These are phyloP conservation scores for Suricata suricatta DNA, from an alignment of 2,113 vertebrate genomes.

Conservation along the genomic window DNA sequence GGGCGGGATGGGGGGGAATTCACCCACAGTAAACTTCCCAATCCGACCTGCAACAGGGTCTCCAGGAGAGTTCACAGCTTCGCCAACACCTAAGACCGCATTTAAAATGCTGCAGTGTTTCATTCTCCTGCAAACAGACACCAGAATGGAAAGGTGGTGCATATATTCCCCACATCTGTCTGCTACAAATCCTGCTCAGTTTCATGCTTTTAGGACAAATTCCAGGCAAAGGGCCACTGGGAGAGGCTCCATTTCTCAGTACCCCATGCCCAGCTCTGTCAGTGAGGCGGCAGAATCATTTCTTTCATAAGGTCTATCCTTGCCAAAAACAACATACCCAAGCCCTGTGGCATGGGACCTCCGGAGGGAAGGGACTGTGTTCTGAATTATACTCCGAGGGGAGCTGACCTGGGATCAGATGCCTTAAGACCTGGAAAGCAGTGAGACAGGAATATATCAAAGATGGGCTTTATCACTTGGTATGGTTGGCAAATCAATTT, in stretches of 20 bases:
- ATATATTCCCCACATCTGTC: conserved; percentile 80
- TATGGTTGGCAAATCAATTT: conserved; percentile 81
- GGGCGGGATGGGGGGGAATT: neutral
- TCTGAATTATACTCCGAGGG: conserved; percentile 79
- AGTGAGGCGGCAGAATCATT: conserved; percentile 87
- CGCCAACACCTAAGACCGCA: neutral
- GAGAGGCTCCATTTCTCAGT: conserved; percentile 85
- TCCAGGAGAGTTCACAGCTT: neutral
- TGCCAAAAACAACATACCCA: conserved; percentile 88
- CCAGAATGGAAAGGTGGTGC: conserved; percentile 70
- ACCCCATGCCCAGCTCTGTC: conserved; percentile 87
- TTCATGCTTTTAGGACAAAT: conserved; percentile 82
- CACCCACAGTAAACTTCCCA: neutral
- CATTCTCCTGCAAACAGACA: conserved; percentile 76
- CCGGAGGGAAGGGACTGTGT: conserved; percentile 82
- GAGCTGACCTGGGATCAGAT: conserved; percentile 79
- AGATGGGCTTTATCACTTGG: conserved; percentile 77
- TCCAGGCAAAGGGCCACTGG: conserved; percentile 88
- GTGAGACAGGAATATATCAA: conserved; percentile 68
- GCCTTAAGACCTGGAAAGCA: conserved; percentile 80
- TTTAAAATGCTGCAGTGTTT: neutral
- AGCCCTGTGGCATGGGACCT: conserved; percentile 82
- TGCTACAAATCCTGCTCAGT: conserved; percentile 84
- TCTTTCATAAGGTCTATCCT: conserved; percentile 82
- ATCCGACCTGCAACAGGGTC: neutral